A percentile compares a stretch with the other conserved stretches of the same genome.
Evolutionary conservation across 2,113 vertebrate genomes (phyloP).

Genomic region (Eubucco bourcierii): DNA sequence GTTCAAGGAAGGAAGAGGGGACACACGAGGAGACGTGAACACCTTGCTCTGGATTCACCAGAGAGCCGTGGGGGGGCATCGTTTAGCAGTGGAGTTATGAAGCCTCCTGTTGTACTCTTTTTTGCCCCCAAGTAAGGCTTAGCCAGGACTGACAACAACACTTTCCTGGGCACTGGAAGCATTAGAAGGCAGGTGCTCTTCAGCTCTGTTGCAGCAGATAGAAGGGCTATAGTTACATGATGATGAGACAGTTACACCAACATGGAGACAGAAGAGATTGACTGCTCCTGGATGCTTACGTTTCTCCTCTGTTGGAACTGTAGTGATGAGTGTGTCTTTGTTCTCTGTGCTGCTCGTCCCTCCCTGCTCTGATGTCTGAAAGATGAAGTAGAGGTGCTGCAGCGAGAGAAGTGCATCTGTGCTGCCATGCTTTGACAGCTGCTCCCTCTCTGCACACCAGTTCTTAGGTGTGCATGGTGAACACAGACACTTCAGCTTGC

Average conservation of each 20-base stretch:
- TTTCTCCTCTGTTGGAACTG: background rate
- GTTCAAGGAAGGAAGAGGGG: background rate
- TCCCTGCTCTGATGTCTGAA: background rate
- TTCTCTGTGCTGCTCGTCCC: background rate
- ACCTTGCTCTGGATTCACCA: background rate
- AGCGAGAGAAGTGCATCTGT: background rate
- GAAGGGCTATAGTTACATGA: background rate
- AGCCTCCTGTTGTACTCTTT: background rate
- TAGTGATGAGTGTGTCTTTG: background rate
- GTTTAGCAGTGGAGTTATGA: background rate
- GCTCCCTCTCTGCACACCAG: background rate
- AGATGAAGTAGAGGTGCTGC: background rate
- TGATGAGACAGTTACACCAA: background rate
- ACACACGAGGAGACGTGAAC: background rate
- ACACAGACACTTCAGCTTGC: background rate
- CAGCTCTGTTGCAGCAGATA: background rate
- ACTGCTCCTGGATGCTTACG: background rate
- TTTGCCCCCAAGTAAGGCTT: background rate
- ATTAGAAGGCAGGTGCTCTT: background rate
- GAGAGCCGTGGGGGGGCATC: background rate
- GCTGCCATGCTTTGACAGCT: conserved; percentile 9
- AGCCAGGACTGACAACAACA: background rate
- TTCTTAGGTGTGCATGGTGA: background rate
- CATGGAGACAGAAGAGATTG: background rate
- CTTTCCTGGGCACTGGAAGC: background rate